Conservation (phyloP, 2,797 vertebrate species). For the Sylvia borin region DNA sequence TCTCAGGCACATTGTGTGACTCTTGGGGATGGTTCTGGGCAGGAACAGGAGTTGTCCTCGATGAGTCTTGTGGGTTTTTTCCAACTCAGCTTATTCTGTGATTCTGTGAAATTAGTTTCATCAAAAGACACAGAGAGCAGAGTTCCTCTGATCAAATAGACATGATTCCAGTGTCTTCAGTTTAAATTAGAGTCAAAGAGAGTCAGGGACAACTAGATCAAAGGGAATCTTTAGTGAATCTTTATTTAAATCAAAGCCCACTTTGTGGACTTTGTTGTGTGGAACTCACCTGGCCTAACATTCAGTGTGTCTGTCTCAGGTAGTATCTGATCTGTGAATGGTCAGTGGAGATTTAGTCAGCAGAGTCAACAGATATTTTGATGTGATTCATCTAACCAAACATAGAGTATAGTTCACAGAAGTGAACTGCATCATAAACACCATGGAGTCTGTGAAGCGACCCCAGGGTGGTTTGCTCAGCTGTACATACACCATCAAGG, state of each 20-base stretch:
- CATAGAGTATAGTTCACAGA: not conserved
- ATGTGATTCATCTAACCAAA: not conserved
- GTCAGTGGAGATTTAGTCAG: not conserved
- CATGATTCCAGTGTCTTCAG: not conserved
- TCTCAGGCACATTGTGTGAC: not conserved
- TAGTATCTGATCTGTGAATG: not conserved
- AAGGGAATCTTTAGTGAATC: not conserved
- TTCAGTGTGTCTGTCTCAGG: not conserved
- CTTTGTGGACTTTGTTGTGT: not conserved
- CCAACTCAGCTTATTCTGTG: not conserved
- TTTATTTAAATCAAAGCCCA: not conserved
- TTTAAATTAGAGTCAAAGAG: not conserved
- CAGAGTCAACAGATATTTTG: not conserved
- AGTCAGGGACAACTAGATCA: not conserved
- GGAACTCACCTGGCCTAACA: not conserved
- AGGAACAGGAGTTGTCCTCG: not conserved
- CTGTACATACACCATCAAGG: not conserved
- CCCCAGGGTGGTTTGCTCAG: not conserved
- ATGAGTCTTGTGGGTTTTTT: not conserved
- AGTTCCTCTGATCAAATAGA: not conserved
- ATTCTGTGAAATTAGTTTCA: not conserved
- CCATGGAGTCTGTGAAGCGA: not conserved
- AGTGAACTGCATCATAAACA: not conserved
- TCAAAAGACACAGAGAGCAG: not conserved
- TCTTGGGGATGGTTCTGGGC: not conserved